These are phyloP conservation scores for Perca fluviatilis DNA, from an alignment of 2,113 vertebrate genomes.

Conservation along the genomic window DNA sequence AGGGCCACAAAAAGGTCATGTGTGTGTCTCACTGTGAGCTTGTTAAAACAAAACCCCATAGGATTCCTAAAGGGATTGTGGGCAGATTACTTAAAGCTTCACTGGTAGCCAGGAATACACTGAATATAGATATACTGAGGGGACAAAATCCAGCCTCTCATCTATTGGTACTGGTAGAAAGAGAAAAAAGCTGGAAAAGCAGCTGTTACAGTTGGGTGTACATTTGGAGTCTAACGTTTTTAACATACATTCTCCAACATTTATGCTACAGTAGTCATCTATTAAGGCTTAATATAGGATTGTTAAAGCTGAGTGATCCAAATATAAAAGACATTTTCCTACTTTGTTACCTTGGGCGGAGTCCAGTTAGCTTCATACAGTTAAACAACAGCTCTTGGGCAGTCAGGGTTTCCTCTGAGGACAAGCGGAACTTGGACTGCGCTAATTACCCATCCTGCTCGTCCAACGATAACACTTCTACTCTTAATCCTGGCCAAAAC, in stretches of 20 bases:
- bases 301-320: constrained; percentile 5
- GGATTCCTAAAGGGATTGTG: constrained; percentile 58
- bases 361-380: constrained; percentile 38
- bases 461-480: constrained; percentile 66
- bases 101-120: constrained; percentile 29
- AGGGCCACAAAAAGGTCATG: constrained; percentile 70
- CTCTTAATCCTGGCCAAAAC: constrained; percentile 67
- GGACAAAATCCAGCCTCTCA: not conserved
- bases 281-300: not conserved
- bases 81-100: constrained; percentile 55
- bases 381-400: constrained; percentile 32
- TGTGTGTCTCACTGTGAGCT: constrained; percentile 62
- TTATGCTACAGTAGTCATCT: constrained; percentile 2
- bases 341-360: constrained; percentile 28
- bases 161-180: constrained; percentile 18
- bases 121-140: constrained; percentile 10
- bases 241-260: constrained; percentile 2
- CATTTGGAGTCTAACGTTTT: constrained; percentile 3
- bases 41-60: constrained; percentile 72
- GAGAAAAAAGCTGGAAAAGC: constrained; percentile 28
- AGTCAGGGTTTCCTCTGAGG: constrained; percentile 51
- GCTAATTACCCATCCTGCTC: constrained; percentile 67
- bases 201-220: not conserved
- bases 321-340: constrained; percentile 38
- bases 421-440: constrained; percentile 34